Base-by-base conservation (phyloP, 1,140 invertebrate genomes). In the Diorhabda elongata region DNA sequence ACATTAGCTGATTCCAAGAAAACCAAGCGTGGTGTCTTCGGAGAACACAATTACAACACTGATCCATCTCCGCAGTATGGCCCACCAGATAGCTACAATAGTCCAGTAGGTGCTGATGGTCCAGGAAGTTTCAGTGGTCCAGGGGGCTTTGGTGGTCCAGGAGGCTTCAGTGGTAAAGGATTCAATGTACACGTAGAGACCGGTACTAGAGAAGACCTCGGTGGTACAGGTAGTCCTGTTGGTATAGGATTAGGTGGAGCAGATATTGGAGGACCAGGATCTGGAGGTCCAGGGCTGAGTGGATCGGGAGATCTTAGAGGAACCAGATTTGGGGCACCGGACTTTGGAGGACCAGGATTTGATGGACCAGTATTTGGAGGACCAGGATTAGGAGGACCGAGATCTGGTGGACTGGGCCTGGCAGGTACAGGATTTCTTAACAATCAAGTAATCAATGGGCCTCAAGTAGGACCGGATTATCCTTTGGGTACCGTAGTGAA, bases 21-120 rank as follows among this genome's bases (percentile, higher is more conserved):
- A 67, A 69, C 67, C 68, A 74, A 74, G 67, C 73, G 73, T 70
- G 73, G 73, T 64, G 66, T 72, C 66, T 69, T 67, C 57, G 71
- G 73, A 2, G 70, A 74, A 73, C 59, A 58, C 66, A 61, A 60
- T 67, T 41, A 57, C 58, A 8, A 45, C 52, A 6, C 7, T 45
- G 58, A 41, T 59, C 44, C 62, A 64, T 9, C n/a, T 9, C 5
- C 45, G 11, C 9, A 47, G 11, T 44, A 44, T 64, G 44, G 62
- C 44, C 62, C n/a, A 11, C 62, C 58, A 58, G 8, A 11, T 59
- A 26, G n/a, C 8, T 2, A 66, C 9, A 9, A 60, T 11, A 42
- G 3, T 8, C 11, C 5, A 3, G 42, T 9, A 6, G 62, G 64
- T 43, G 45, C 41, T 43, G 41, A 44, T 47, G 58, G 72, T 52